Conservation (phyloP, 2,888 invertebrate genomes). For the Mesochorus sp. region DNA sequence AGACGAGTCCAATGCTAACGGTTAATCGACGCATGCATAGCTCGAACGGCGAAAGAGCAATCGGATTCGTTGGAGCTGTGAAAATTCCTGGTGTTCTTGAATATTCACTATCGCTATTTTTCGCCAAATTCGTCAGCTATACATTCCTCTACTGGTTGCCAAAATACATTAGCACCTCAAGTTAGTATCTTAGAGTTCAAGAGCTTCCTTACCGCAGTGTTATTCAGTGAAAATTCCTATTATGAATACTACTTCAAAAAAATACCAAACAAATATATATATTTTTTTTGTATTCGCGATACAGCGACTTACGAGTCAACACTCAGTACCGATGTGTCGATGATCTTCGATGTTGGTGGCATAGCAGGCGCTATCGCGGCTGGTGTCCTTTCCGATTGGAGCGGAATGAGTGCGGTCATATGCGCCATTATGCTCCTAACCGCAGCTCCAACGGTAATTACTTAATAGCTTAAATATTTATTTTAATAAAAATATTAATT, state of each 20-base stretch:
- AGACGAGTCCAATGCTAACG: conserved; percentile 80
- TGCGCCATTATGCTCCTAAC: conserved; percentile 91
- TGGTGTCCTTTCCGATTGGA: conserved; percentile 92
- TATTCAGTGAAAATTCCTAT: neutral
- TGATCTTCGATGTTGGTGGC: conserved; percentile 94
- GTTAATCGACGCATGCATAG: conserved; percentile 67
- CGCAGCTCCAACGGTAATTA: conserved; percentile 91
- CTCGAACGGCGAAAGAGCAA: conserved; percentile 83
- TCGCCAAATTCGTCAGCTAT: conserved; percentile 98
- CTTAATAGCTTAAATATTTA: no score
- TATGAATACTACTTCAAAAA: neutral
- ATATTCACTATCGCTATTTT: conserved; percentile 96
- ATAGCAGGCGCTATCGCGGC: conserved; percentile 94
- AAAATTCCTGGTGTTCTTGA: conserved; percentile 96
- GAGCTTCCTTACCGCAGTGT: neutral
- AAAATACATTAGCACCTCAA: conserved; percentile 91
- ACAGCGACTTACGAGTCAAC: conserved; percentile 87
- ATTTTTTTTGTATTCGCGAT: conserved; percentile 62
- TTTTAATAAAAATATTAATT: no score
- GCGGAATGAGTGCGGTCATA: conserved; percentile 93
- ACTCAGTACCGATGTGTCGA: conserved; percentile 90
- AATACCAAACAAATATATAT: conserved; percentile 1
- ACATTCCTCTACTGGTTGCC: conserved; percentile 99
- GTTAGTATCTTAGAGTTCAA: conserved; percentile 84
- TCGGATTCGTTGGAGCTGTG: conserved; percentile 90